A percentile compares a stretch with the other conserved stretches of the same genome.
Evolutionary conservation across 2,888 invertebrate species (phyloP).

Genomic region (Aplocera efformata): DNA sequence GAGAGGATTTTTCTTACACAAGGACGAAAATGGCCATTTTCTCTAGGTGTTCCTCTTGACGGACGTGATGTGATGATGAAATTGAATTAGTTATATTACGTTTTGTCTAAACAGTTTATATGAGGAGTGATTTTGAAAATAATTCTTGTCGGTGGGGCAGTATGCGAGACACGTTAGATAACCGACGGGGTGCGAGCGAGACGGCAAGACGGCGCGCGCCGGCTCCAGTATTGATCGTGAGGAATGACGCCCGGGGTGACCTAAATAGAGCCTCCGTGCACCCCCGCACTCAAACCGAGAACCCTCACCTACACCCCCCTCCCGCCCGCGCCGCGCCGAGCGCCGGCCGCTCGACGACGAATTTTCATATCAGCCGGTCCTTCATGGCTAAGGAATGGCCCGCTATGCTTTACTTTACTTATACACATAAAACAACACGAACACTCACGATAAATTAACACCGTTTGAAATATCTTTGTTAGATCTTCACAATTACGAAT

Average conservation of each 20-base stretch:
- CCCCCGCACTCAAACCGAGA: slow-evolving; percentile 55
- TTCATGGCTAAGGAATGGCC: slow-evolving; percentile 65
- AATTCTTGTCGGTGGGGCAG: slow-evolving; percentile 71
- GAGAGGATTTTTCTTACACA: slow-evolving; percentile 13
- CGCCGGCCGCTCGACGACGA: slow-evolving; percentile 63
- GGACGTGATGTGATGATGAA: slow-evolving; percentile 23
- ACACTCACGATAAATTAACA: slow-evolving; percentile 48
- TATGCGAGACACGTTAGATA: slow-evolving; percentile 73
- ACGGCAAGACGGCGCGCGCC: slow-evolving; percentile 70
- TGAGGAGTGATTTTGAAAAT: slow-evolving; percentile 59
- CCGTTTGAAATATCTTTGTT: slow-evolving; percentile 46
- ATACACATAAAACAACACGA: slow-evolving; percentile 59
- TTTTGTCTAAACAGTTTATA: slow-evolving; percentile 51
- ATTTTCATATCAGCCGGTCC: slow-evolving; percentile 77
- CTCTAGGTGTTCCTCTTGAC: slow-evolving; percentile 9
- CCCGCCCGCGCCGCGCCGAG: slow-evolving; percentile 30
- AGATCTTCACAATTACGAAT: slow-evolving; percentile 9
- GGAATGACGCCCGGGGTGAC: slow-evolving; percentile 79
- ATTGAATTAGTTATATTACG: slow-evolving; percentile 33
- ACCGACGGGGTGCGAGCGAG: slow-evolving; percentile 63
- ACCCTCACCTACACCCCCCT: slow-evolving; percentile 43
- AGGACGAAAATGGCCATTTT: slow-evolving; percentile 23
- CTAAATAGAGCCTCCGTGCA: slow-evolving; percentile 77
- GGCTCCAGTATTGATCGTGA: slow-evolving; percentile 72
- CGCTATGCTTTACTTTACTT: slow-evolving; percentile 54